A percentile compares a stretch with the other conserved stretches of the same genome.
phyloP scores from a whole-genome alignment of 2,888 invertebrate species.

The Lasius fuliginosus region DNA sequence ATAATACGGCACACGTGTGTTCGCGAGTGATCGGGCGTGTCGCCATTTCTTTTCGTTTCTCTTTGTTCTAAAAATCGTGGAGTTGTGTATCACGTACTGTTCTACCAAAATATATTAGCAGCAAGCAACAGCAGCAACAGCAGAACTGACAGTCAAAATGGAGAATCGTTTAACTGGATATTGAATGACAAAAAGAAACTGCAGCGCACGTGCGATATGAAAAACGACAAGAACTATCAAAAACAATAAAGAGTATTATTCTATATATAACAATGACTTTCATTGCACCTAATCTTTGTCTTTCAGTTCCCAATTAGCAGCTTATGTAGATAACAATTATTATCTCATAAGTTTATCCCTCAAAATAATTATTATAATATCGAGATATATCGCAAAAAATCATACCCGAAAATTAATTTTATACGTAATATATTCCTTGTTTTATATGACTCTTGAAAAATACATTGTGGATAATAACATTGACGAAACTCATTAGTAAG shows the following conservation, averaged over 20 bases:
- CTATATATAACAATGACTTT: slow-evolving; percentile 84
- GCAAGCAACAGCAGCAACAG: slow-evolving; percentile 70
- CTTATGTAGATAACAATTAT: neutral
- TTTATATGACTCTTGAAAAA: neutral
- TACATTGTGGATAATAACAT: neutral
- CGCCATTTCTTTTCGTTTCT: slow-evolving; percentile 69
- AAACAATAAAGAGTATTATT: slow-evolving; percentile 87
- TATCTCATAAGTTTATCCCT: neutral
- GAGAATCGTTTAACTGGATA: slow-evolving; percentile 65
- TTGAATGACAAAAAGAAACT: slow-evolving; percentile 63
- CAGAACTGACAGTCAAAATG: slow-evolving; percentile 59
- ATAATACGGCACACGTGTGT: slow-evolving; percentile 59
- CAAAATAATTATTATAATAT: slow-evolving; percentile 7
- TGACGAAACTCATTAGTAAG: neutral
- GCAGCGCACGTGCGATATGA: slow-evolving; percentile 82
- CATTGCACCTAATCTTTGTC: slow-evolving; percentile 20
- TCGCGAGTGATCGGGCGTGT: slow-evolving; percentile 79
- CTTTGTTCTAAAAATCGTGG: slow-evolving; percentile 66
- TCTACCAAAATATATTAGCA: slow-evolving; percentile 78
- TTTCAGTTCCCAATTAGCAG: neutral
- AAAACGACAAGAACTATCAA: slow-evolving; percentile 83
- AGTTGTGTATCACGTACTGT: slow-evolving; percentile 80
- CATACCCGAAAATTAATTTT: neutral
- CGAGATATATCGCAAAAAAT: neutral
- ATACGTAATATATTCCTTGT: neutral